Conservation (phyloP, 2,113 vertebrate species). For the Paradoxurus hermaphroditus region DNA sequence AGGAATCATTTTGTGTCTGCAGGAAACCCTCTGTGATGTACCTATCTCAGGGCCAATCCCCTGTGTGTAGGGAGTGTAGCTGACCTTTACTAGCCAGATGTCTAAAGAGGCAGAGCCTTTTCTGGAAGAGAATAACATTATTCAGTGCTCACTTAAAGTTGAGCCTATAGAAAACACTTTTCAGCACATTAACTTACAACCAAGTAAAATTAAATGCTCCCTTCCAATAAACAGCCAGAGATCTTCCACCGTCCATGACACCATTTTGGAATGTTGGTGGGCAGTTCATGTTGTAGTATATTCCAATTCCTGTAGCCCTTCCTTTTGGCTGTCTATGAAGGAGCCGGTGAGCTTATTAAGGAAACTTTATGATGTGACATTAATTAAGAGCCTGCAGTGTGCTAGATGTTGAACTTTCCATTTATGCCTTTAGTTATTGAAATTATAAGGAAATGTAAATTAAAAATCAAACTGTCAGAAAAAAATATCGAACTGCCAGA, state of each 20-base stretch:
- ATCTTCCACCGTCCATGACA: rapidly evolving
- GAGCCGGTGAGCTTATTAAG: not conserved
- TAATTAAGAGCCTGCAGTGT: not conserved
- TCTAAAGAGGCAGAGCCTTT: not conserved
- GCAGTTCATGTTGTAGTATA: rapidly evolving
- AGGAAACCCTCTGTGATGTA: not conserved
- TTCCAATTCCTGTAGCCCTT: rapidly evolving
- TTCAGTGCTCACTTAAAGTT: not conserved
- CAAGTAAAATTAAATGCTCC: not conserved
- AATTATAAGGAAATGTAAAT: not conserved
- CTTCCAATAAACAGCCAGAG: not conserved
- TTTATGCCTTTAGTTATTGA: not conserved
- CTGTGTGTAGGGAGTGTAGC: rapidly evolving
- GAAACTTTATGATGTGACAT: not conserved
- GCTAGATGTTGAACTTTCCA: not conserved
- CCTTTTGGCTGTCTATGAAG: not conserved
- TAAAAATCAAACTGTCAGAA: not conserved
- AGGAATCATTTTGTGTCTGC: too few relatives aligned
- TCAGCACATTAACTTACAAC: not conserved
- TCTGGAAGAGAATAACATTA: not conserved
- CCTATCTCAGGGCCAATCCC: not conserved
- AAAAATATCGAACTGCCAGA: not conserved
- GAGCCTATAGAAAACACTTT: not conserved
- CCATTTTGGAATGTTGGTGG: rapidly evolving
- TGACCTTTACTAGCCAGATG: not conserved